Evolutionary conservation across 2,113 vertebrate genomes (phyloP), one percentile per base, ranked within the genome.

Genomic region (Atherinomorus stipes): DNA sequence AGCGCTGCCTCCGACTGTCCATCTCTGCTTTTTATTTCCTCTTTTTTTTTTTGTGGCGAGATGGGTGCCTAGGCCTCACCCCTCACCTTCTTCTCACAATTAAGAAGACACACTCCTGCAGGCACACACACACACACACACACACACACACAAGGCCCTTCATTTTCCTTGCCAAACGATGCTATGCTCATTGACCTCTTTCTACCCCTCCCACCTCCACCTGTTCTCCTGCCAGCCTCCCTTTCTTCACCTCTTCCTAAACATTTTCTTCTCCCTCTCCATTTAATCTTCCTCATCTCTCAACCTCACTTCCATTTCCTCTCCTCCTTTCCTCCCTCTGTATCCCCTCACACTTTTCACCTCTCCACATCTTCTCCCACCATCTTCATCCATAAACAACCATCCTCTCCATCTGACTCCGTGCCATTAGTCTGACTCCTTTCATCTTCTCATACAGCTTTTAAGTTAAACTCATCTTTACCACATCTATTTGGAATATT

Each of bases 21-120:
- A 74, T 87, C 86, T 89, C 78, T 86, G 80, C 71, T 78, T 70
- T 77, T 84, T 91, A 85, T 76, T 53, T 50, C 7, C 21, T 21
- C 16, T 51, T 53, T 28, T 13, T 10, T 47, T n/a, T 47, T 69
- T 58, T 58, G 72, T 26, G n/a, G n/a, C n/a, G 6, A 69, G 78
- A 76, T 65, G 79, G 76, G 64, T 74, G 81, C 86, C 88, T 76
- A 60, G 74, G 51, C 72, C 85, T 89, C 85, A 89, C 85, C 87
- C 78, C 85, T 88, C 84, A 88, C 87, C 90, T 85, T 86, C 76
- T 73, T 22, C 80, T 60, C 81, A 85, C 89, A 87, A 86, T 90
- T 89, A 88, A 74, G 76, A 44, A 79, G 61, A 76, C 71, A 75
- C 70, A 69, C 64, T 37, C 38, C 25, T 68, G 69, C 18, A 62